Evolutionary conservation across 2,888 invertebrate genomes (phyloP).

Genomic region (Bellardia pandia): DNA sequence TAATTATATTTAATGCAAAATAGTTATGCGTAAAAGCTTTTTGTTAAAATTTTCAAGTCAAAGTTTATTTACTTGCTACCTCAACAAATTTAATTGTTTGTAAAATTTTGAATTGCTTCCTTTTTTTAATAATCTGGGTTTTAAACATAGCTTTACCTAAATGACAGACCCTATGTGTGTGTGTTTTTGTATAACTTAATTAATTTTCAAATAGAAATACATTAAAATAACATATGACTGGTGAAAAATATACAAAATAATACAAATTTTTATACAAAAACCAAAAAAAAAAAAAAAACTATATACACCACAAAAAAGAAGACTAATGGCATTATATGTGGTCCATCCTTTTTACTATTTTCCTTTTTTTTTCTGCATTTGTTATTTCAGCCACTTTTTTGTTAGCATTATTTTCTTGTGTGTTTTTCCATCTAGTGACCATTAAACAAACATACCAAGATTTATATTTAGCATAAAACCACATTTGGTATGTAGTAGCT

Average conservation of each 20-base stretch:
- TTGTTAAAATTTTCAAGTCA: no score
- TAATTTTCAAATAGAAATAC: constrained; percentile 54
- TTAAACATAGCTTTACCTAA: no score
- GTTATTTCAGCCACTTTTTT: neutral
- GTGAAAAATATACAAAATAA: constrained; percentile 13
- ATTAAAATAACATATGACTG: constrained; percentile 57
- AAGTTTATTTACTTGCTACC: no score
- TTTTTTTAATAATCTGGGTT: no score
- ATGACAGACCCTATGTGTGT: neutral
- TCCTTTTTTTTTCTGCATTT: neutral
- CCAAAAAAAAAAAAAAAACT: constrained; percentile 23
- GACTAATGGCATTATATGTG: constrained; percentile 64
- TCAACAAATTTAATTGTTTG: no score
- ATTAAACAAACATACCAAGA: constrained; percentile 71
- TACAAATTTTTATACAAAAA: constrained; percentile 19
- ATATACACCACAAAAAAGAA: constrained; percentile 10
- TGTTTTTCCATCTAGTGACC: constrained; percentile 42
- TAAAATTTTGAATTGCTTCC: no score
- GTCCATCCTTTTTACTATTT: constrained; percentile 40
- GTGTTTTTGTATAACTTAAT: constrained; percentile 51
- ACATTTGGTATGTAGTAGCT: constrained; percentile 71
- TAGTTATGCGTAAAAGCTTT: no score
- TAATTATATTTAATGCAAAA: no score
- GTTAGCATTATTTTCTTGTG: neutral
- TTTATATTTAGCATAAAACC: constrained; percentile 74